Percentiles rank a stretch among this genome's conserved stretches.
phyloP scores from a whole-genome alignment of 1,140 invertebrate genomes.

The Drosophila lacteicornis region DNA sequence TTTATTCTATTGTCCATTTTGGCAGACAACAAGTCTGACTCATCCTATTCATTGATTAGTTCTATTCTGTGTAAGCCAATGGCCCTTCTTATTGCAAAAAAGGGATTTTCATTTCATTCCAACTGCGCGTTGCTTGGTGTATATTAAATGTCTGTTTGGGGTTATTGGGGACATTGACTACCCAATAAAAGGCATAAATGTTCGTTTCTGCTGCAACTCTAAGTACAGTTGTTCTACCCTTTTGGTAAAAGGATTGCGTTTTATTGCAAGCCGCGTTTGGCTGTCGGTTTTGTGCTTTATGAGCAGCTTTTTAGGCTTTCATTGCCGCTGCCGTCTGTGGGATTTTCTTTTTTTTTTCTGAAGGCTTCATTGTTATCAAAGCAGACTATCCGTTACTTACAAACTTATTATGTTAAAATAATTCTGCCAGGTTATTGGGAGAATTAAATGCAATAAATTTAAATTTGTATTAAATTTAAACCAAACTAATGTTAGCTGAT shows the following conservation, averaged over 20 bases:
- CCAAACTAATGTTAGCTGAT: background rate
- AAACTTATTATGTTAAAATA: background rate
- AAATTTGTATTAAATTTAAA: background rate
- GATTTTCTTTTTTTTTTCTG: constrained; percentile 31
- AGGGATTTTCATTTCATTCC: constrained; percentile 56
- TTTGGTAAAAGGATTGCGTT: constrained; percentile 58
- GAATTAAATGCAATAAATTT: background rate
- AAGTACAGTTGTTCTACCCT: constrained; percentile 19
- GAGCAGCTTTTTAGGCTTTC: constrained; percentile 14
- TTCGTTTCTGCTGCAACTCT: constrained; percentile 11
- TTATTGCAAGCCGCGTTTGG: constrained; percentile 43
- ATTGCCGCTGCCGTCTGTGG: constrained; percentile 11
- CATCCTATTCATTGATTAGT: constrained; percentile 12
- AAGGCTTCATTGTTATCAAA: constrained; percentile 38
- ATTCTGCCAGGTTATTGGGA: background rate
- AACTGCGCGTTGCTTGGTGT: background rate
- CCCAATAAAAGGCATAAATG: constrained; percentile 36
- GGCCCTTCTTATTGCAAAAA: constrained; percentile 22
- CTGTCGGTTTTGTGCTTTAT: constrained; percentile 32
- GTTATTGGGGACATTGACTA: constrained; percentile 58
- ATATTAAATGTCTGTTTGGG: constrained; percentile 44
- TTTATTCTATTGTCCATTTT: constrained; percentile 55
- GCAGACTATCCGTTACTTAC: background rate
- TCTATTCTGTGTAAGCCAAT: constrained; percentile 9
- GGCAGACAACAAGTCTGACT: constrained; percentile 6